These are phyloP conservation scores for Brenthis hecate DNA, from an alignment of 2,888 invertebrate genomes.

Conservation along the genomic window DNA sequence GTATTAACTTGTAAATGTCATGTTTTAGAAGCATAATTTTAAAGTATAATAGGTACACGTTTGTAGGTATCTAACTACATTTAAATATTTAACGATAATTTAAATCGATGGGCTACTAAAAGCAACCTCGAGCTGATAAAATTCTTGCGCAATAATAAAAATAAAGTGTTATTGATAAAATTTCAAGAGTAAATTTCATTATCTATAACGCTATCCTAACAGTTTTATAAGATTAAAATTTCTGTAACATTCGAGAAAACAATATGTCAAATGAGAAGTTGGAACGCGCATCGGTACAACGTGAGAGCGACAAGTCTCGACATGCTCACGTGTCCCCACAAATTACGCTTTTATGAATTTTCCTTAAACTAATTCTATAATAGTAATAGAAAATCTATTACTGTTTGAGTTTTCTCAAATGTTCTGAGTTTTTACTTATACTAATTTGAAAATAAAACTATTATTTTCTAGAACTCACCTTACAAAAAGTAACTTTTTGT, in stretches of 20 bases:
- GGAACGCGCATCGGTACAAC: slow-evolving; percentile 30
- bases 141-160: slow-evolving; percentile 32
- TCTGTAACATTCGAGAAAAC: slow-evolving; percentile 29
- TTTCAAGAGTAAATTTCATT: background rate
- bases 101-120: slow-evolving; percentile 23
- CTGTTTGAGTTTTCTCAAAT: background rate
- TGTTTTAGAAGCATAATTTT: background rate
- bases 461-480: slow-evolving; percentile 42
- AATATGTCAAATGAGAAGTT: background rate
- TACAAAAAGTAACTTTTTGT: slow-evolving; percentile 41
- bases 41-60: too few species aligned
- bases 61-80: too few species aligned
- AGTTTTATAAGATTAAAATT: background rate
- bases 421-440: background rate
- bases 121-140: slow-evolving; percentile 22
- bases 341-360: background rate
- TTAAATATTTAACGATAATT: slow-evolving; percentile 21
- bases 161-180: background rate
- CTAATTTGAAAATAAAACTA: background rate
- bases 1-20: background rate
- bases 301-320: slow-evolving; percentile 38
- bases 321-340: slow-evolving; percentile 29
- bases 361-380: too few species aligned
- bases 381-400: too few species aligned
- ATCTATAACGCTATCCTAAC: background rate